Conservation (phyloP, 1,140 invertebrate species). For the Samia ricini region DNA sequence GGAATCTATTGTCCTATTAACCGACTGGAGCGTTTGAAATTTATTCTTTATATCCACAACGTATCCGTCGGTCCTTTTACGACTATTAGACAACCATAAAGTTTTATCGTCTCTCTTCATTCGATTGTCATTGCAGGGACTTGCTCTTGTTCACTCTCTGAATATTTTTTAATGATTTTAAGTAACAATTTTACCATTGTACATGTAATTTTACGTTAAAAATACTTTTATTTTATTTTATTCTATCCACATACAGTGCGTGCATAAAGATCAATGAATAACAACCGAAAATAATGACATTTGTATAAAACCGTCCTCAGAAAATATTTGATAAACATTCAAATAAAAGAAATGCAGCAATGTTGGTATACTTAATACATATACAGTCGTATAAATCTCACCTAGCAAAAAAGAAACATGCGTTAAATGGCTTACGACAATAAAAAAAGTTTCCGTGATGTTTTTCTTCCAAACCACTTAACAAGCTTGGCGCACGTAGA, state of each 20-base stretch:
- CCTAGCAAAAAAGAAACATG: constrained; percentile 37
- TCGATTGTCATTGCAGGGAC: neutral
- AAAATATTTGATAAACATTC: too few species aligned
- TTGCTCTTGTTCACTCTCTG: neutral
- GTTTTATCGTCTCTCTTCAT: constrained; percentile 22
- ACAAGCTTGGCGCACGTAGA: constrained; percentile 74
- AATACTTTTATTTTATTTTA: too few species aligned
- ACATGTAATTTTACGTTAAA: too few species aligned
- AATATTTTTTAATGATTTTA: too few species aligned
- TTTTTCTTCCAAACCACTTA: constrained; percentile 78
- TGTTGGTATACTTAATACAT: too few species aligned
- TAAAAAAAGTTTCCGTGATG: constrained; percentile 75
- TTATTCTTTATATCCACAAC: constrained; percentile 14
- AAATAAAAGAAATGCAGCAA: neutral
- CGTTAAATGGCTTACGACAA: constrained; percentile 65
- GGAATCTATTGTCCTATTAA: constrained; percentile 6
- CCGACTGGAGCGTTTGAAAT: constrained; percentile 20
- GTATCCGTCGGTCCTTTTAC: constrained; percentile 31
- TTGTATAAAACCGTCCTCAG: neutral
- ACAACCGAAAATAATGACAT: neutral
- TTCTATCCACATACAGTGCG: too few species aligned
- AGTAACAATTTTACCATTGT: too few species aligned
- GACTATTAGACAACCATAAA: constrained; percentile 37
- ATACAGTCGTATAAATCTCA: constrained; percentile 4
- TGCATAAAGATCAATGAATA: too few species aligned